Evolutionary conservation across 2,888 invertebrate genomes (phyloP).

Genomic region (Arctia plantaginis): DNA sequence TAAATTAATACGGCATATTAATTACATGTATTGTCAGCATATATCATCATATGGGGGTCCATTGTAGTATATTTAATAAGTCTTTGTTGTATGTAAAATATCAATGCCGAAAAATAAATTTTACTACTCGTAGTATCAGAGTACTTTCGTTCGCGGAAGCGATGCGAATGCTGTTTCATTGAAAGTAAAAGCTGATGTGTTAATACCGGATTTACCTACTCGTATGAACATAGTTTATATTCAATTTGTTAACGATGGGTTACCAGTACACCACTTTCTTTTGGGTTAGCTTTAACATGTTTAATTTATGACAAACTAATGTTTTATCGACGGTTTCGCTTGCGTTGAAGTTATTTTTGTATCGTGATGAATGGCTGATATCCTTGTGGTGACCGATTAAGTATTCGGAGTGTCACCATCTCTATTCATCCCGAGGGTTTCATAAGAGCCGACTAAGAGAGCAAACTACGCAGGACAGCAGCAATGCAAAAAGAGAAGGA

Average conservation of each 20-base stretch:
- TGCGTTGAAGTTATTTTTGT: neutral
- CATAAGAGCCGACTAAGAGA: too few relatives aligned
- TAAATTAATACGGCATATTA: neutral
- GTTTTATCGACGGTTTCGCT: neutral
- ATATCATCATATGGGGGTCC: neutral
- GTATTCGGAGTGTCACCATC: too few relatives aligned
- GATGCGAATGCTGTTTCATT: constrained; percentile 59
- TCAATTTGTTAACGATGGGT: constrained; percentile 34
- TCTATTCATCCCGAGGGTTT: too few relatives aligned
- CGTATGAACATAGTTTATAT: constrained; percentile 47
- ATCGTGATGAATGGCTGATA: too few relatives aligned
- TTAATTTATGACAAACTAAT: constrained; percentile 21
- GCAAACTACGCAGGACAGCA: too few relatives aligned
- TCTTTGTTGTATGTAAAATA: neutral
- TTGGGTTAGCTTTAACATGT: neutral
- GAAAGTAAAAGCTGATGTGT: constrained; percentile 83
- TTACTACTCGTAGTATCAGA: constrained; percentile 38
- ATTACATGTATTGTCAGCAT: neutral
- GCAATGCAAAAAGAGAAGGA: too few relatives aligned
- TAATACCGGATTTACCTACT: constrained; percentile 69
- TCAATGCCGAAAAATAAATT: constrained; percentile 49
- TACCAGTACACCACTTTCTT: constrained; percentile 12
- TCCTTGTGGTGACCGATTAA: too few relatives aligned
- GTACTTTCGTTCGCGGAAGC: constrained; percentile 83
- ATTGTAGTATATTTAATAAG: neutral